A percentile compares a stretch with the other conserved stretches of the same genome.
Evolutionary conservation across 2,113 vertebrate species (phyloP).

Genomic region (Grallaria varia): DNA sequence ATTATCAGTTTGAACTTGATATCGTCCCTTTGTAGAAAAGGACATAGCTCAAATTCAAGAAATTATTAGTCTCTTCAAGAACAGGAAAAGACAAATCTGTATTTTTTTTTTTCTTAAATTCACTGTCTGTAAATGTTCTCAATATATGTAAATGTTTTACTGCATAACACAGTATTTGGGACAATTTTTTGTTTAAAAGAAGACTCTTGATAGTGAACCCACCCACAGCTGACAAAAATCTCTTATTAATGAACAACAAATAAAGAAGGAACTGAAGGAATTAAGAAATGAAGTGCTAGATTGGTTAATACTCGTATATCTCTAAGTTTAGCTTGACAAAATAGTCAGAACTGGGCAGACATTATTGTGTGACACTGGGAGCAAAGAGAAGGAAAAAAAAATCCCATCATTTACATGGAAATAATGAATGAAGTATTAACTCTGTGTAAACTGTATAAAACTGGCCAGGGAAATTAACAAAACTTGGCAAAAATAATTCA

Average conservation of each 20-base stretch:
- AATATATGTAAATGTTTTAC: background rate
- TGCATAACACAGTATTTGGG: background rate
- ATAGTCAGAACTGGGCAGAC: background rate
- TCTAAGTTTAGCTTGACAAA: background rate
- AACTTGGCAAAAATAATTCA: conserved; percentile 28
- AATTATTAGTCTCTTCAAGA: background rate
- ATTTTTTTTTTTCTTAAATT: background rate
- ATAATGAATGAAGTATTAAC: conserved; percentile 3
- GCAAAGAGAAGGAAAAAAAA: background rate
- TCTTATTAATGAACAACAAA: background rate
- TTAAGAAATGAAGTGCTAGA: background rate
- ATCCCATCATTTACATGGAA: background rate
- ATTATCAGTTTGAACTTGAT: background rate
- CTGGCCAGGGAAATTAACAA: background rate
- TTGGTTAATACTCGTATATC: background rate
- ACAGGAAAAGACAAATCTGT: background rate
- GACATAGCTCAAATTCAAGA: background rate
- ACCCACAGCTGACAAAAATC: background rate
- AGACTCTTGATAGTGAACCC: background rate
- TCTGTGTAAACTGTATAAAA: background rate
- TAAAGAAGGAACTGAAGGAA: background rate
- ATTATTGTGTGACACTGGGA: background rate
- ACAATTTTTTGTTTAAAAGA: background rate
- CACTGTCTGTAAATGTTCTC: background rate
- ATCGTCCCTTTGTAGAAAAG: background rate